phyloP scores from a whole-genome alignment of 2,888 invertebrate species.

The Acronicta alni region DNA sequence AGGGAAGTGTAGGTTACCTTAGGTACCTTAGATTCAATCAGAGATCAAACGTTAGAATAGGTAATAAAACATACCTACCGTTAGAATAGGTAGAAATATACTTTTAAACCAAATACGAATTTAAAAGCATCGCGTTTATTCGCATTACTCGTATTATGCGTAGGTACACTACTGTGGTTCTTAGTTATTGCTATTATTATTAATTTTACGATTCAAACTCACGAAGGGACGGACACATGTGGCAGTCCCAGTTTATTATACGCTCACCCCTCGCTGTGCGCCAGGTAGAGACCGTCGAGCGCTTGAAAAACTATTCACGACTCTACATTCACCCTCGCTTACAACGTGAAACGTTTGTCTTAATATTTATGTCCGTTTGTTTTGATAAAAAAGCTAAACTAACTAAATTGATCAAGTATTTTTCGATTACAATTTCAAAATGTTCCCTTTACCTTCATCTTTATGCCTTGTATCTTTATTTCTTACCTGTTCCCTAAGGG shows the following conservation, averaged over 20 bases:
- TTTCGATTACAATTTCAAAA: constrained; percentile 12
- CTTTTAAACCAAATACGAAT: no score
- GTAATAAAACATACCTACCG: no score
- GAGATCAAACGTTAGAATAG: no score
- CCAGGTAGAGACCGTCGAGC: constrained; percentile 67
- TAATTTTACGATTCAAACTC: constrained; percentile 42
- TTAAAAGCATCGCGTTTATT: no score
- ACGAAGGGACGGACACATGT: constrained; percentile 67
- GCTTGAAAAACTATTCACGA: constrained; percentile 56
- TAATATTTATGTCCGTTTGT: constrained; percentile 43
- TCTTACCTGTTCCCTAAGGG: not conserved
- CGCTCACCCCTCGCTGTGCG: constrained; percentile 70
- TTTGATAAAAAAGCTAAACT: constrained; percentile 18
- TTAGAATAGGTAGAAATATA: no score
- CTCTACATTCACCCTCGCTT: constrained; percentile 24
- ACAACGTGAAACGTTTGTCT: constrained; percentile 22
- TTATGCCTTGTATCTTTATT: not conserved
- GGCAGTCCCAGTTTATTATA: constrained; percentile 64
- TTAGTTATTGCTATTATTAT: constrained; percentile 48
- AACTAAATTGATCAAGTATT: constrained; percentile 4
- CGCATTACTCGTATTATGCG: not conserved
- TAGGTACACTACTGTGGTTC: not conserved
- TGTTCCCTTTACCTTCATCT: not conserved
- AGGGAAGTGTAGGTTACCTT: not conserved
- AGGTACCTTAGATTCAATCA: not conserved